Evolutionary conservation across 2,797 vertebrate genomes (phyloP).

Genomic region (Percopsis omiscomaycus): DNA sequence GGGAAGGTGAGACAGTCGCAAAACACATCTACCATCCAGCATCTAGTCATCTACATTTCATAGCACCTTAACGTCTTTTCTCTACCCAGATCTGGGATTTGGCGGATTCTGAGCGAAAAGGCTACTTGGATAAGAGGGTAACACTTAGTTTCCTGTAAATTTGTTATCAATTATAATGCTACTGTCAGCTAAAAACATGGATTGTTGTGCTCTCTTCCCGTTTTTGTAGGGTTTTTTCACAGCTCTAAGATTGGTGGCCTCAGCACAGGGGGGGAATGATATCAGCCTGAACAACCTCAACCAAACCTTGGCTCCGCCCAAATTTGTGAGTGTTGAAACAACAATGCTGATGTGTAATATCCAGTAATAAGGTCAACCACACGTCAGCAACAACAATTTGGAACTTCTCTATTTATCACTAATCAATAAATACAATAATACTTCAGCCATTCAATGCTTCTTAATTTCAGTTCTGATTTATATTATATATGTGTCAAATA

Average conservation of each 20-base stretch:
- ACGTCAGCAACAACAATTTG: not conserved
- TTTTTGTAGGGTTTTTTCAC: conserved; percentile 88
- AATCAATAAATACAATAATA: not conserved
- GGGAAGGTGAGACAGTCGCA: conserved; percentile 82
- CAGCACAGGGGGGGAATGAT: conserved; percentile 91
- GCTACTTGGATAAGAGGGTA: conserved; percentile 96
- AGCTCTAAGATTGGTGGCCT: conserved; percentile 89
- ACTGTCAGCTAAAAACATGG: conserved; percentile 26
- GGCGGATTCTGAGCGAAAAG: conserved; percentile 93
- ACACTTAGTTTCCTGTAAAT: conserved; percentile 9
- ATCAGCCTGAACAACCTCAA: conserved; percentile 85
- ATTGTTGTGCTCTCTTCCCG: conserved; percentile 16
- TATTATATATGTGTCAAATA: too few species aligned
- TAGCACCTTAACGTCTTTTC: not conserved
- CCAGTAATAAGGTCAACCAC: not conserved
- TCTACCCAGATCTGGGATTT: conserved; percentile 92
- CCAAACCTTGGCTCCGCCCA: conserved; percentile 85
- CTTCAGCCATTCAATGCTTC: not conserved
- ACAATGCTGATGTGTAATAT: not conserved
- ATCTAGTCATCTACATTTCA: not conserved
- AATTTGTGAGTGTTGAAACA: conserved; percentile 84
- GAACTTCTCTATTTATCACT: not conserved
- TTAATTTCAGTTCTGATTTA: too few species aligned
- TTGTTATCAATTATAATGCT: conserved; percentile 8
- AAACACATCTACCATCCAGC: not conserved